Percentiles rank a stretch among this genome's conserved stretches.
phyloP scores from a whole-genome alignment of 1,140 invertebrate species.

The Drosophila ohnishii region DNA sequence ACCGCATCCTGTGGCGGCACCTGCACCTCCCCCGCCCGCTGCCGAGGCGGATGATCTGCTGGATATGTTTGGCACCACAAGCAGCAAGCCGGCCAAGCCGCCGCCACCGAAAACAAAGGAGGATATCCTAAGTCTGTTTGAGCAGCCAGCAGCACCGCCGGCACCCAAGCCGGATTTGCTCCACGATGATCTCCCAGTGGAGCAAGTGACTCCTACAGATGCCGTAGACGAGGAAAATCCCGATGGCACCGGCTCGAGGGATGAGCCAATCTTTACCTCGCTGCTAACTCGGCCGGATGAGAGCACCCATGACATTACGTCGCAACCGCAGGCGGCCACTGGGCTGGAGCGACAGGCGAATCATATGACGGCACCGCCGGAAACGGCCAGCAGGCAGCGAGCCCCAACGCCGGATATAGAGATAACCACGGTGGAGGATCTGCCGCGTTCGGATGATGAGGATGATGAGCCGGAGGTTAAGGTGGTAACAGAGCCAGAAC shows the following conservation, averaged over 20 bases:
- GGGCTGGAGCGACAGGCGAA: constrained; percentile 17
- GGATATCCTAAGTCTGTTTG: constrained; percentile 87
- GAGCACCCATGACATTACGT: constrained; percentile 78
- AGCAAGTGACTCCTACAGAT: not conserved
- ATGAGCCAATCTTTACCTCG: constrained; percentile 75
- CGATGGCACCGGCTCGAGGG: constrained; percentile 15
- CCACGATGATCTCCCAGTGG: constrained; percentile 83
- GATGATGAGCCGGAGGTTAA: constrained; percentile 55
- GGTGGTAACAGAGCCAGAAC: not conserved
- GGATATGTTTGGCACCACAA: constrained; percentile 84
- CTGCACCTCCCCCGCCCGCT: constrained; percentile 20
- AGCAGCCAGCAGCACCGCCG: constrained; percentile 83
- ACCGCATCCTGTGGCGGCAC: constrained; percentile 37
- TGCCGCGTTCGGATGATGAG: constrained; percentile 81
- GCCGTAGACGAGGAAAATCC: constrained; percentile 5
- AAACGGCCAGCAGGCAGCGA: constrained; percentile 53
- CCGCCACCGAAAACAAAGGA: constrained; percentile 85
- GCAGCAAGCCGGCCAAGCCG: constrained; percentile 78
- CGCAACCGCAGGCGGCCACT: constrained; percentile 71
- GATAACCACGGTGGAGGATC: constrained; percentile 79
- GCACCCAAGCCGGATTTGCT: constrained; percentile 83
- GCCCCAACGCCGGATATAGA: constrained; percentile 81
- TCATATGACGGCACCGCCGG: constrained; percentile 54
- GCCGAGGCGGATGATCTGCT: constrained; percentile 78
- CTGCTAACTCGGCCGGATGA: constrained; percentile 73